Base-by-base conservation (phyloP, 2,113 vertebrate genomes). In the Neogobius melanostomus region DNA sequence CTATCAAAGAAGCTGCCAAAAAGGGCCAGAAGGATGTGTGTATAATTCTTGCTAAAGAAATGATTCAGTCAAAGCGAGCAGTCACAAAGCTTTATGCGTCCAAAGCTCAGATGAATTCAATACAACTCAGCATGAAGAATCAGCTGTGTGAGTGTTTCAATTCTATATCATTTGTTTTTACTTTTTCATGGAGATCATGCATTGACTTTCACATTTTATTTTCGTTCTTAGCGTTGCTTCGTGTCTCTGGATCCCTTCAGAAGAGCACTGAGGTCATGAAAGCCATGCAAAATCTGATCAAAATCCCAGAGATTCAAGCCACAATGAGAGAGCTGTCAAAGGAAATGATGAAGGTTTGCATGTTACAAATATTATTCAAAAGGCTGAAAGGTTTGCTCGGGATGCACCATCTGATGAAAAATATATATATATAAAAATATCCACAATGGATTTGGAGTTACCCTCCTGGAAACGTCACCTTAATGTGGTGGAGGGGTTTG, bases 201-300 rank as follows among this genome's bases (percentile, higher is more conserved):
- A 5, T 44, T 9, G 66, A 15, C 66, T 5, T 36, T 15, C 79
- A 49, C 54, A 67, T 11, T 8, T 10, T 7, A 66, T 67, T 46
- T 6, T 79, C 57, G 6, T 77, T 74, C 78, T 0, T 52, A 99
- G 98, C 97, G 75, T 85, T 98, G 6, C 83, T 96, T 12, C 93
- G 94, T 81, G 95, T 99, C 17, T 95, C 97, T 0, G 98, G 98
- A 3, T 92, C 96, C 0, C 57, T 99, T 71, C 95, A 98, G 91
- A 98, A 96, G 89, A 99, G 98, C 91, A 96, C 98, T 62, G 98
- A 98, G 71, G 98, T 99, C 68, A 99, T 99, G 98, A 97, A 96
- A 88, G 97, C 96, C 82, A 99, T 99, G 97, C 96, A 99, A 81
- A 98, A 69, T 67, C 88, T 99, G 2, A 89, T 98, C 36, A 99